These are phyloP conservation scores for Achroia grisella DNA, from an alignment of 1,140 invertebrate species.

Conservation along the genomic window DNA sequence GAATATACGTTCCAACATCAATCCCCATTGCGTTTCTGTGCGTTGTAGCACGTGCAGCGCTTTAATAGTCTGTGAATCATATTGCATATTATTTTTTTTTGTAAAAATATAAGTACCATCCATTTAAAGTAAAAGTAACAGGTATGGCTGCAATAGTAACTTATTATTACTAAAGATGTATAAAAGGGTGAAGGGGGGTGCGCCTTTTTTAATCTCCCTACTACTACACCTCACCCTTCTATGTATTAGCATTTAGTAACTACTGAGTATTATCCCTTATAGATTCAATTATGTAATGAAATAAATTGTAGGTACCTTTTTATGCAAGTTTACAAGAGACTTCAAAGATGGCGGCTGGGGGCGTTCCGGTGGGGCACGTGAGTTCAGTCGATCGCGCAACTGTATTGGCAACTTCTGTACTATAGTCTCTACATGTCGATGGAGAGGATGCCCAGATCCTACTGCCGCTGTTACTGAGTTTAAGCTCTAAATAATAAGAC, in stretches of 20 bases:
- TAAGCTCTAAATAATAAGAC: constrained; percentile 79
- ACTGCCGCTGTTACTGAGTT: constrained; percentile 82
- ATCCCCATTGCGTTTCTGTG: constrained; percentile 94
- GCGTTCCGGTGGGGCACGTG: constrained; percentile 78
- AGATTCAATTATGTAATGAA: background rate
- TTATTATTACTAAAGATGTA: too few species aligned
- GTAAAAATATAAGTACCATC: too few species aligned
- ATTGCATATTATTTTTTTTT: background rate
- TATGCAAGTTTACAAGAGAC: constrained; percentile 85
- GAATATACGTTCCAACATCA: constrained; percentile 86
- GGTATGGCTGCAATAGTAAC: constrained; percentile 7
- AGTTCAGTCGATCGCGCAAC: constrained; percentile 81
- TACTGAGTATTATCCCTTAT: too few species aligned
- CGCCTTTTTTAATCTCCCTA: too few species aligned
- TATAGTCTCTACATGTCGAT: constrained; percentile 88
- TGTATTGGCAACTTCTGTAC: constrained; percentile 89
- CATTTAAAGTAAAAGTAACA: too few species aligned
- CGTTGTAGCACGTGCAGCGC: constrained; percentile 90
- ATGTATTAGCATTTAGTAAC: too few species aligned
- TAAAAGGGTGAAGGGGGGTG: too few species aligned
- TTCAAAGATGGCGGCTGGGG: constrained; percentile 86
- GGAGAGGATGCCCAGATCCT: constrained; percentile 79
- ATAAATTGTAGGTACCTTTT: constrained; percentile 47
- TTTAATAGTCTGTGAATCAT: constrained; percentile 81
- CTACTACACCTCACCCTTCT: too few species aligned